These are phyloP conservation scores for Misgurnus anguillicaudatus DNA, from an alignment of 2,113 vertebrate genomes.

Conservation along the genomic window DNA sequence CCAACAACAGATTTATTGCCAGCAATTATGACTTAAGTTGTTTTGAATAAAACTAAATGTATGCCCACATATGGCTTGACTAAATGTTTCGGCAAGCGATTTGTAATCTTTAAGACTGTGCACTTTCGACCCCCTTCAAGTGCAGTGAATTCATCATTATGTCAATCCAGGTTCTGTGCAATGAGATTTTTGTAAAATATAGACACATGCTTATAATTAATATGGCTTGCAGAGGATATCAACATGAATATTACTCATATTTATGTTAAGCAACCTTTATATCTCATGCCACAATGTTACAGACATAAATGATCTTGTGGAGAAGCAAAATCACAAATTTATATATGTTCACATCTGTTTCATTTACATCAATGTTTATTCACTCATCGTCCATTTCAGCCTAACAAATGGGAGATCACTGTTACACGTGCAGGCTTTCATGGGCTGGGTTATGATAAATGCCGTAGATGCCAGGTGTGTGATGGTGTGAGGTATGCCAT, in stretches of 20 bases:
- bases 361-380: not conserved
- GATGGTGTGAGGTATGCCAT: constrained; percentile 23
- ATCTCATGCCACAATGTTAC: too few species aligned
- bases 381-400: not conserved
- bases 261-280: too few species aligned
- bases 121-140: not conserved
- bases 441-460: not conserved
- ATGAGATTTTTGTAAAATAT: not conserved
- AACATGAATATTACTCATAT: too few species aligned
- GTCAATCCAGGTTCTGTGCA: not conserved
- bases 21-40: constrained; percentile 35
- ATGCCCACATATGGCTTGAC: not conserved
- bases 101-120: not conserved
- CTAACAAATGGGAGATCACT: not conserved
- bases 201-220: not conserved
- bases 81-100: not conserved
- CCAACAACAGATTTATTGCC: constrained; percentile 47
- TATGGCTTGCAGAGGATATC: not conserved
- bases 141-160: not conserved
- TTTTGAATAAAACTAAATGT: constrained; percentile 39
- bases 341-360: too few species aligned
- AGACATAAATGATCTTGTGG: too few species aligned
- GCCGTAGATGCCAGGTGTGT: not conserved
- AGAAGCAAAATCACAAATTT: too few species aligned
- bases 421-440: too few species aligned